A percentile compares a stretch with the other conserved stretches of the same genome.
Evolutionary conservation across 2,113 vertebrate genomes (phyloP).

Genomic region (Apodemus sylvaticus): DNA sequence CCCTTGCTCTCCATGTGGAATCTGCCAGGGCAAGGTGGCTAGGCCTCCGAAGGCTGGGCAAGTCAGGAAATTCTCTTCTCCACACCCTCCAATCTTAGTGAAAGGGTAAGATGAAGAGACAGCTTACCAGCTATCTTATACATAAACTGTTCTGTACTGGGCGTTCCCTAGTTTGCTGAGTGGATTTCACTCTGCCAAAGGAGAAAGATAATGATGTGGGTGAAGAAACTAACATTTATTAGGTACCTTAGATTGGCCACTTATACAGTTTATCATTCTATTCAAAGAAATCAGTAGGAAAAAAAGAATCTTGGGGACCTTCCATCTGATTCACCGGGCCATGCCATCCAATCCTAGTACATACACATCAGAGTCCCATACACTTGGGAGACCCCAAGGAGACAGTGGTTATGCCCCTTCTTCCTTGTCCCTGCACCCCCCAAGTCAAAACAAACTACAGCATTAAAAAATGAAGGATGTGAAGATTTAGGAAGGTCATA

Average conservation of each 20-base stretch:
- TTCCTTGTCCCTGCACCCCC: neutral
- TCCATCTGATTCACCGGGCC: neutral
- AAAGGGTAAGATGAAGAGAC: neutral
- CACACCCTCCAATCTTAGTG: neutral
- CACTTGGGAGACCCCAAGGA: neutral
- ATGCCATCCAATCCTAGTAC: constrained; percentile 27
- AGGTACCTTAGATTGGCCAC: neutral
- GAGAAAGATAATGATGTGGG: constrained; percentile 2
- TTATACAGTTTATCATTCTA: neutral
- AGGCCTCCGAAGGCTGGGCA: constrained; percentile 14
- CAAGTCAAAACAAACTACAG: constrained; percentile 56
- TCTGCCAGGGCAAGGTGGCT: constrained; percentile 47
- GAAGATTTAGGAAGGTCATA: neutral
- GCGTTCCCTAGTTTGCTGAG: constrained; percentile 40
- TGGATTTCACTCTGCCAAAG: constrained; percentile 40
- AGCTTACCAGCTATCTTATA: constrained; percentile 12
- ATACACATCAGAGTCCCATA: neutral
- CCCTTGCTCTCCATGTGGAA: constrained; percentile 19
- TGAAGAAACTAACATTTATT: constrained; percentile 38
- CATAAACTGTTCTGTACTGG: constrained; percentile 20
- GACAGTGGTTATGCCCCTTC: neutral
- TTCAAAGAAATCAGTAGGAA: constrained; percentile 39
- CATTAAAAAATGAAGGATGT: constrained; percentile 12
- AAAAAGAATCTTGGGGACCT: constrained; percentile 27
- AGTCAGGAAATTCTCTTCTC: constrained; percentile 42